These are phyloP conservation scores for Fregata magnificens DNA, from an alignment of 2,113 vertebrate species.

Conservation along the genomic window DNA sequence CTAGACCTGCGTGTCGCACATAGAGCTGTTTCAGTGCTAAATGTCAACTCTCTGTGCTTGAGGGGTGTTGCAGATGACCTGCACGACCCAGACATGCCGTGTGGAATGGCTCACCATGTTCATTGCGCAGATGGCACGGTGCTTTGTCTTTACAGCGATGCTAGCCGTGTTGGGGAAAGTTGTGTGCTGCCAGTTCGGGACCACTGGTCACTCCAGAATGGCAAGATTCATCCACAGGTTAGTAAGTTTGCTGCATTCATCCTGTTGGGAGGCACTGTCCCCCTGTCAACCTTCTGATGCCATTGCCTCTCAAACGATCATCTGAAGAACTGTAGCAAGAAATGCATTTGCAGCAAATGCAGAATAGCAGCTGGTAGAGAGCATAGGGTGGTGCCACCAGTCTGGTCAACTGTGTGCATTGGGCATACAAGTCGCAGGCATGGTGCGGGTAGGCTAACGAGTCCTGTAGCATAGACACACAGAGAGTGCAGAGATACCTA, in stretches of 20 bases:
- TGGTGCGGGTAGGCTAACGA: not conserved
- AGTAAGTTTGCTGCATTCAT: not conserved
- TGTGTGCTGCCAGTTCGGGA: not conserved
- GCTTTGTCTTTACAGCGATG: not conserved
- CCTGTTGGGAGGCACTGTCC: not conserved
- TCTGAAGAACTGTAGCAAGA: not conserved
- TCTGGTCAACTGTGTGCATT: not conserved
- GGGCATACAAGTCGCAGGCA: not conserved
- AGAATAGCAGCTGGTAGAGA: not conserved
- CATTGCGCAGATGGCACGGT: accelerated
- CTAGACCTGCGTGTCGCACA: not conserved
- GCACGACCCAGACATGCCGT: accelerated
- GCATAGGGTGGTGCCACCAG: not conserved
- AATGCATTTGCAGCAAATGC: not conserved
- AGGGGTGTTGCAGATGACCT: not conserved
- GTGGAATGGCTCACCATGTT: not conserved
- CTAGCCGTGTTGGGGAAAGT: not conserved
- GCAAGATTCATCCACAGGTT: not conserved
- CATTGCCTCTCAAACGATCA: accelerated
- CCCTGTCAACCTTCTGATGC: not conserved
- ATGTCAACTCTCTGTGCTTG: not conserved
- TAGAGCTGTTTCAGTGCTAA: not conserved
- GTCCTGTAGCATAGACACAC: not conserved
- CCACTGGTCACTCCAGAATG: not conserved
- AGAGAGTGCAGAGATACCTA: not conserved